Percentiles rank a stretch among this genome's conserved stretches.
Evolutionary conservation across 2,888 invertebrate genomes (phyloP).

Genomic region (Eulithis testata): DNA sequence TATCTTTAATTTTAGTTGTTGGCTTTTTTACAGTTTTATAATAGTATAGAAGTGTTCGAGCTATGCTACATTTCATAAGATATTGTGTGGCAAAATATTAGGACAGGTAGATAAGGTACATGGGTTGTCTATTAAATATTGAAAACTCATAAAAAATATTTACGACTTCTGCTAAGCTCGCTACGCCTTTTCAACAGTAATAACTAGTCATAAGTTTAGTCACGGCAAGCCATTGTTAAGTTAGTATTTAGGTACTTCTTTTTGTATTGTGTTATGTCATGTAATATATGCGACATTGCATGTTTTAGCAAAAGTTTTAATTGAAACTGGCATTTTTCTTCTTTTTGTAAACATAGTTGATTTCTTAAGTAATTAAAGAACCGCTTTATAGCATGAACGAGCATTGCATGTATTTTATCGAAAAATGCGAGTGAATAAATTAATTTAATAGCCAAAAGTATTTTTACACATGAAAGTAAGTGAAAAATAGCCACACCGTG

Average conservation of each 20-base stretch:
- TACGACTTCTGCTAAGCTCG: neutral
- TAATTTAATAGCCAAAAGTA: no score
- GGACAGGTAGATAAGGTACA: no score
- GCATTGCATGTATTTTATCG: no score
- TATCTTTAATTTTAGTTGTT: no score
- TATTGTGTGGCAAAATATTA: no score
- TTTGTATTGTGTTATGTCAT: neutral
- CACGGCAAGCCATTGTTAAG: neutral
- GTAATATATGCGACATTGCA: slow-evolving; percentile 14
- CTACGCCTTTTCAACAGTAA: neutral
- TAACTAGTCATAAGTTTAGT: neutral
- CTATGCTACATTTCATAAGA: no score
- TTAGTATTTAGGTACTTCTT: slow-evolving; percentile 2
- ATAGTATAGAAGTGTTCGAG: no score
- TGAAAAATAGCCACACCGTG: no score
- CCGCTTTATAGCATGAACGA: slow-evolving; percentile 10
- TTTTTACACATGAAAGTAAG: no score
- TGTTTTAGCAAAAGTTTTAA: slow-evolving; percentile 14
- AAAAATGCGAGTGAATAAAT: no score
- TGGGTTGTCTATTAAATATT: neutral
- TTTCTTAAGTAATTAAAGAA: slow-evolving; percentile 7
- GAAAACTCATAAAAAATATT: neutral
- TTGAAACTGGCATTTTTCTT: slow-evolving; percentile 16
- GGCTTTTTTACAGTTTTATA: no score
- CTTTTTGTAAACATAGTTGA: slow-evolving; percentile 16